These are phyloP conservation scores for Enteromius paludinosus DNA, from an alignment of 2,797 vertebrate genomes.

Conservation along the genomic window DNA sequence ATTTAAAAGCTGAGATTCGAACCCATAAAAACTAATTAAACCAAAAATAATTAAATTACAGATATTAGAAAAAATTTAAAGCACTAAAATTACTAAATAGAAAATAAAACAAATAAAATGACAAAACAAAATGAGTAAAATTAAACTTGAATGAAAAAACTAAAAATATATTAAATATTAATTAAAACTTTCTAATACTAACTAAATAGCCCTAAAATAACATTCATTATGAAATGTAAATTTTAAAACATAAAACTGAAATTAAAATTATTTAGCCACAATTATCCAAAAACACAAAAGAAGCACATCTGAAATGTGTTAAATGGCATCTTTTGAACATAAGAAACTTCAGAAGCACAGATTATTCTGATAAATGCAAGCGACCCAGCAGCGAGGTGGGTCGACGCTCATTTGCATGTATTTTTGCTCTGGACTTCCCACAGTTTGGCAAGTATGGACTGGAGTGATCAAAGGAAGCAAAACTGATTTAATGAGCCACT, in stretches of 20 bases:
- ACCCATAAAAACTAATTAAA: neutral
- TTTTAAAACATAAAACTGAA: neutral
- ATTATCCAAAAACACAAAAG: neutral
- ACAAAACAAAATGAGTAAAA: neutral
- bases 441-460: neutral
- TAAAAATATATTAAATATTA: neutral
- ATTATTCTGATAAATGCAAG: conserved; percentile 11
- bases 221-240: neutral
- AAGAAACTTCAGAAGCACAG: neutral
- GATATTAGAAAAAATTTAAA: neutral
- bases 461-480: conserved; percentile 23
- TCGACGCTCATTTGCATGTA: neutral
- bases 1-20: neutral
- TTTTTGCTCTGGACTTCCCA: conserved; percentile 12
- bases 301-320: neutral
- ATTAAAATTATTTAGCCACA: neutral
- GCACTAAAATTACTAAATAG: neutral
- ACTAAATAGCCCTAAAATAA: neutral
- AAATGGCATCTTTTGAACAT: neutral
- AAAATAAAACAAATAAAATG: neutral
- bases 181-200: neutral
- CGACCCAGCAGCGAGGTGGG: neutral
- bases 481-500: conserved; percentile 25
- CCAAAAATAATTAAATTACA: neutral
- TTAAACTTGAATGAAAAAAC: neutral